Evolutionary conservation across 2,113 vertebrate genomes (phyloP).

Genomic region (Clarias magur): DNA sequence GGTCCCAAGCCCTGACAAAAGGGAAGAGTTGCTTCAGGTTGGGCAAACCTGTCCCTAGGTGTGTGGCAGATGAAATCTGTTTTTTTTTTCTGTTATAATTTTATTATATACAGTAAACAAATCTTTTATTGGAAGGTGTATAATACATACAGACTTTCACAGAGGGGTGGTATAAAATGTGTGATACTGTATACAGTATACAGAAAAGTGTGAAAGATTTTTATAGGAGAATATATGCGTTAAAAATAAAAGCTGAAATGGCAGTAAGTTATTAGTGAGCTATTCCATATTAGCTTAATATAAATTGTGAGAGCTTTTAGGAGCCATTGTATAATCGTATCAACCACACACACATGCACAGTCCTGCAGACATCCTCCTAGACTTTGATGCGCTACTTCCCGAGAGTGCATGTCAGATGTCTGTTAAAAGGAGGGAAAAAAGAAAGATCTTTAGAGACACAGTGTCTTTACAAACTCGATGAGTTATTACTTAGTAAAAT

Average conservation of each 20-base stretch:
- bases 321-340: not conserved
- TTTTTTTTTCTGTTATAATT: not conserved
- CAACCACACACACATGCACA: not conserved
- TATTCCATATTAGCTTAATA: not conserved
- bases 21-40: too few relatives aligned
- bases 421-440: not conserved
- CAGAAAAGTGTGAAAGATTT: not conserved
- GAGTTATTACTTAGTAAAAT: constrained; percentile 8
- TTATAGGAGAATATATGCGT: not conserved
- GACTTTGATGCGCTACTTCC: not conserved
- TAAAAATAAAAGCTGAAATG: not conserved
- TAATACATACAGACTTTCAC: not conserved
- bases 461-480: not conserved
- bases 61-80: too few relatives aligned
- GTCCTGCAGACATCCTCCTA: not conserved
- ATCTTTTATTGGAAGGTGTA: not conserved
- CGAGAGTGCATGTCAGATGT: not conserved
- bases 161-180: not conserved
- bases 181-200: not conserved
- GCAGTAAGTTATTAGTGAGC: not conserved
- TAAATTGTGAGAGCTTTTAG: not conserved
- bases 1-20: too few relatives aligned
- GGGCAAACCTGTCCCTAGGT: too few relatives aligned
- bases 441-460: not conserved
- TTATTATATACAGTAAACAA: not conserved